Conservation (phyloP, 2,888 invertebrate species). For the Microplitis manilae region DNA sequence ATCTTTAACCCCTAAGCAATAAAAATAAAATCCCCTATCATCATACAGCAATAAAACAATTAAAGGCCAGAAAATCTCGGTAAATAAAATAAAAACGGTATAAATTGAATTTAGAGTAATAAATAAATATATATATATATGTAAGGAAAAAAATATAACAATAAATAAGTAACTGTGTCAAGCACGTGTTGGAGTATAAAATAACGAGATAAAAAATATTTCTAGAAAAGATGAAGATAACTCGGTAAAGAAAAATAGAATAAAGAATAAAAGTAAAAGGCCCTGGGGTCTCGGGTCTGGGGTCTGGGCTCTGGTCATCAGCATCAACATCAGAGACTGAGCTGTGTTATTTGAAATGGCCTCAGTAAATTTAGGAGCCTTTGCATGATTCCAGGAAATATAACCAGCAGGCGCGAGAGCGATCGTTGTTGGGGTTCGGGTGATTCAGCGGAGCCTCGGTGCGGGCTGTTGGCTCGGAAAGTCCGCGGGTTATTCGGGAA, state of each 20-base stretch:
- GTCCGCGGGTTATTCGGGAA: conserved; percentile 41
- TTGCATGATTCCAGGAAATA: conserved; percentile 49
- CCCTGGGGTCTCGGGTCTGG: background rate
- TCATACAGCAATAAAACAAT: background rate
- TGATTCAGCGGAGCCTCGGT: background rate
- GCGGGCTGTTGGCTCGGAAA: conserved; percentile 44
- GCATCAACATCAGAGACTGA: background rate
- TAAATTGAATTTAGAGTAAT: background rate
- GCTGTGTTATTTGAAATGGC: conserved; percentile 7
- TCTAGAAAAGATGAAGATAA: background rate
- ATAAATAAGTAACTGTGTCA: background rate
- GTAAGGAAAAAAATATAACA: background rate
- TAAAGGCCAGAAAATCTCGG: background rate
- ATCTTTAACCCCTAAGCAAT: background rate
- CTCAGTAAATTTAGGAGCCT: conserved; percentile 10
- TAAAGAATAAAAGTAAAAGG: background rate
- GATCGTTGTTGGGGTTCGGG: conserved; percentile 37
- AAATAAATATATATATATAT: background rate
- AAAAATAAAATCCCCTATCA: background rate
- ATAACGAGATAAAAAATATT: background rate
- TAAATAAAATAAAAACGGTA: background rate
- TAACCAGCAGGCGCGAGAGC: conserved; percentile 39
- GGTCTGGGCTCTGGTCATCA: background rate
- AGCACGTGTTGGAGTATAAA: background rate
- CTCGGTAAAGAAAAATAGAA: background rate